Base-by-base conservation (phyloP, 2,113 vertebrate species). In the Grammomys surdaster region DNA sequence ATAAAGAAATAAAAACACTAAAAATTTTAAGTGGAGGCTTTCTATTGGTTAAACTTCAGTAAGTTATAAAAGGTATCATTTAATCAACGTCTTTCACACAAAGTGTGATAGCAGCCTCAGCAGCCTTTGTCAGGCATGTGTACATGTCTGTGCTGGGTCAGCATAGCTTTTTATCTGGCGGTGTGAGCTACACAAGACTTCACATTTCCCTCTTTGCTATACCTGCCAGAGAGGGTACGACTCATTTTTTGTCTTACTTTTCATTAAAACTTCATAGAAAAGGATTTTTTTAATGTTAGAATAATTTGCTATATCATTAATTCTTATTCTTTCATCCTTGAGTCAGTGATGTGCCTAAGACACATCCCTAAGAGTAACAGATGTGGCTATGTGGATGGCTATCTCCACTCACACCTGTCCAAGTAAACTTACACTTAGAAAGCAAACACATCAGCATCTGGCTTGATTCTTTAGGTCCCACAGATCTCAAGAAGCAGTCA, bases 241-340 rank as follows among this genome's bases (percentile, higher is more conserved):
- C n/a, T 26, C 46, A 72, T 58, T 63, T 92, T 93, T 93, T 93
- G 51, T 14, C 56, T 91, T 70, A 70, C 7, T 77, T 92, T 85
- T 60, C 51, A 81, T 7, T 36, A 43, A 73, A 13, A n/a, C 56
- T 76, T 26, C 40, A 82, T 22, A 69, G 48, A 31, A 78, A 51
- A 31, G 1, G 1, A 19, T 75, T 77, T 77, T 72, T 43, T 36
- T 4, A 67, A n/a, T 26, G 20, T n/a, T 72, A 70, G 67, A 40
- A 72, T 84, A 70, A 91, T 58, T 90, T 58, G 2, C 51, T 46
- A 33, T 13, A 7, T 20, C 31, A 4, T 67, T 65, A 26, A 58
- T 77, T 82, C 54, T 88, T 84, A 60, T n/a, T 95, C 33, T 84
- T 69, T n/a, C 58, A 48, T 85, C 13, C 31, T 69, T 14, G 1